Percentiles rank a stretch among this genome's conserved stretches.
These are phyloP conservation scores for Drosophila eohydei DNA, from an alignment of 2,888 invertebrate genomes.

Conservation along the genomic window DNA sequence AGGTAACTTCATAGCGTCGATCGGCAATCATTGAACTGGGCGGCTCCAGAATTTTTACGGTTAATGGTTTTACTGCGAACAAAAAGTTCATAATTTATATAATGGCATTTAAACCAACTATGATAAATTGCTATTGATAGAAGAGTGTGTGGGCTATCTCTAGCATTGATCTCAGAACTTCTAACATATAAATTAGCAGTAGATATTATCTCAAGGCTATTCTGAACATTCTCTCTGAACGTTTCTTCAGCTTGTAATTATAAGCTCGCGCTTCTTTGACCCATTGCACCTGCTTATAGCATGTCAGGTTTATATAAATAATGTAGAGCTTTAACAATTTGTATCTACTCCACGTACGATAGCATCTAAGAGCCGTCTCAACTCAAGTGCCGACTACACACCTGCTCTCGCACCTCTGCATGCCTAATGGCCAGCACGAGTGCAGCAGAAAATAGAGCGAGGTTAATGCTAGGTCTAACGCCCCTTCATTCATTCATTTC, in stretches of 20 bases:
- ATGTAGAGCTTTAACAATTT: constrained; percentile 23
- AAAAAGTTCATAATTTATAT: constrained; percentile 4
- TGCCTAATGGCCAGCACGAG: not conserved
- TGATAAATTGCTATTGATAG: not conserved
- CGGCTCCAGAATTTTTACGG: constrained; percentile 90
- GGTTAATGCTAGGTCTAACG: constrained; percentile 28
- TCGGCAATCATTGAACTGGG: constrained; percentile 91
- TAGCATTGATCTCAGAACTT: not conserved
- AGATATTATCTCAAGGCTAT: not conserved
- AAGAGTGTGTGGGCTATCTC: not conserved
- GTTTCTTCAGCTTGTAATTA: not conserved
- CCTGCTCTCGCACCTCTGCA: not conserved
- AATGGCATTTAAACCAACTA: not conserved
- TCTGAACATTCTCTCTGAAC: not conserved
- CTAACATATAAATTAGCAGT: not conserved
- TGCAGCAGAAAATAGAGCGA: constrained; percentile 34
- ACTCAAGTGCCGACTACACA: constrained; percentile 22
- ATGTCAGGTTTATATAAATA: constrained; percentile 11
- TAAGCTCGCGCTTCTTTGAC: not conserved
- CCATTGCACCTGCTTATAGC: not conserved
- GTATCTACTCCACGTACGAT: constrained; percentile 25
- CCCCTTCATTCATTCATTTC: constrained; percentile 39
- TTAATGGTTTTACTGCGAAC: constrained; percentile 91
- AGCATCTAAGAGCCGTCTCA: constrained; percentile 16
- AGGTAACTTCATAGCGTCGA: constrained; percentile 92